phyloP scores from a whole-genome alignment of 2,888 invertebrate species.

The Aporophyla lueneburgensis region DNA sequence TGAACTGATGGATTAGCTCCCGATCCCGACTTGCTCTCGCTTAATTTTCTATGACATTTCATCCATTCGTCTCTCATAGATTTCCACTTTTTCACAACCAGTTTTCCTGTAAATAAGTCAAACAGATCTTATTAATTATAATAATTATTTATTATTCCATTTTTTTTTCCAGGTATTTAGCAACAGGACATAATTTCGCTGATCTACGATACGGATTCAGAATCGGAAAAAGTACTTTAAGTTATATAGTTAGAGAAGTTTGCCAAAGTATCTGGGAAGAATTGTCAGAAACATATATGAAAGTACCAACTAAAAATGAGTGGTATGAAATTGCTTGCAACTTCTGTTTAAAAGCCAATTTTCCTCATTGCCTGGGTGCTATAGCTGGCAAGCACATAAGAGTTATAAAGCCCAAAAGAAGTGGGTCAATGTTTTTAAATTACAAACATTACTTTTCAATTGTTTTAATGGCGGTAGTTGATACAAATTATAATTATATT shows the following conservation, averaged over 20 bases:
- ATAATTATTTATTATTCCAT: constrained; percentile 20
- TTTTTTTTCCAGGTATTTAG: constrained; percentile 17
- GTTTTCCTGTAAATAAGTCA: constrained; percentile 47
- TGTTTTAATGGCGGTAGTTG: background rate
- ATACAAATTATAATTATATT: background rate
- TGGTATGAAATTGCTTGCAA: background rate
- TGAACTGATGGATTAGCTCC: constrained; percentile 34
- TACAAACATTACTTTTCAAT: background rate
- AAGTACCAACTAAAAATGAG: background rate
- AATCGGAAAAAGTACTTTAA: background rate
- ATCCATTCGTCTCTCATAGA: constrained; percentile 48
- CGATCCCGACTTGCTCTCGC: constrained; percentile 44
- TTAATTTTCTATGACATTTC: constrained; percentile 45
- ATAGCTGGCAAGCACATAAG: too few relatives aligned
- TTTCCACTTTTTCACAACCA: constrained; percentile 48
- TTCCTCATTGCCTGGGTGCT: constrained; percentile 1
- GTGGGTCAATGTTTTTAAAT: too few relatives aligned
- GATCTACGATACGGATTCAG: constrained; percentile 1
- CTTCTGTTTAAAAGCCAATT: constrained; percentile 20
- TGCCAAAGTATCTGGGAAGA: constrained; percentile 4
- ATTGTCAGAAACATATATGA: background rate
- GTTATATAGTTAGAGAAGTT: background rate
- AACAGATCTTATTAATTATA: constrained; percentile 22
- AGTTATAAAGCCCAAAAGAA: too few relatives aligned
- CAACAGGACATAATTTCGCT: constrained; percentile 21